phyloP scores from a whole-genome alignment of 2,113 vertebrate genomes.

The Serinus canaria region DNA sequence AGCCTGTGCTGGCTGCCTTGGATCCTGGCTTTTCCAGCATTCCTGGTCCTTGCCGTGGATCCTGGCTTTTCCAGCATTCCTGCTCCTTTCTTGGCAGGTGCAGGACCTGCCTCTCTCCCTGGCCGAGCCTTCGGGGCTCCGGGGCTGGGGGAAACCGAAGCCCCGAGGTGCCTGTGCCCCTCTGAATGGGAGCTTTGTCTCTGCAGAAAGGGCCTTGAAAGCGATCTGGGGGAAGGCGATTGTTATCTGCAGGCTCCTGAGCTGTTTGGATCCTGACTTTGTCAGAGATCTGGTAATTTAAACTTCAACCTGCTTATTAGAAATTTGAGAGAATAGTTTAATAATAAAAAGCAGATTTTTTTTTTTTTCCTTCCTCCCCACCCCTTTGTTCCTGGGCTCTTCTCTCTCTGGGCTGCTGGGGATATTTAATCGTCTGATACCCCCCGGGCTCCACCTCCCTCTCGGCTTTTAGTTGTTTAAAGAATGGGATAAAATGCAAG shows the following conservation, averaged over 20 bases:
- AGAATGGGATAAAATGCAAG: constrained; percentile 55
- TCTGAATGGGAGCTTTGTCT: constrained; percentile 85
- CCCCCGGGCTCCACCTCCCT: neutral
- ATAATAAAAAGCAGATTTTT: constrained; percentile 64
- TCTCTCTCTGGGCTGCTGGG: neutral
- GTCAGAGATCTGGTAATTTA: constrained; percentile 80
- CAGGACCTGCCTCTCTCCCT: neutral
- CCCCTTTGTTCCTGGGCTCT: neutral
- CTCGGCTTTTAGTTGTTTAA: constrained; percentile 16
- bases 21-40: too few relatives aligned
- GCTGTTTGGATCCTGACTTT: constrained; percentile 71
- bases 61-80: neutral
- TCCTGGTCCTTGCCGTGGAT: neutral
- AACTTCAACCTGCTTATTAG: constrained; percentile 78
- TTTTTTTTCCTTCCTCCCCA: neutral
- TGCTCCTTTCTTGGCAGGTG: neutral
- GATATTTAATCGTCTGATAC: constrained; percentile 27
- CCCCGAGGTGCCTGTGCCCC: constrained; percentile 58
- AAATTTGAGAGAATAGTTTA: constrained; percentile 77
- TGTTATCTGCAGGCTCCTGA: constrained; percentile 78
- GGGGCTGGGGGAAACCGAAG: constrained; percentile 74
- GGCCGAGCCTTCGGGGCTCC: neutral
- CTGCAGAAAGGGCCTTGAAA: constrained; percentile 79
- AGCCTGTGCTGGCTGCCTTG: neutral
- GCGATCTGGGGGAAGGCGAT: constrained; percentile 75